phyloP scores from a whole-genome alignment of 2,888 invertebrate genomes.

The Pterobdella sp. region DNA sequence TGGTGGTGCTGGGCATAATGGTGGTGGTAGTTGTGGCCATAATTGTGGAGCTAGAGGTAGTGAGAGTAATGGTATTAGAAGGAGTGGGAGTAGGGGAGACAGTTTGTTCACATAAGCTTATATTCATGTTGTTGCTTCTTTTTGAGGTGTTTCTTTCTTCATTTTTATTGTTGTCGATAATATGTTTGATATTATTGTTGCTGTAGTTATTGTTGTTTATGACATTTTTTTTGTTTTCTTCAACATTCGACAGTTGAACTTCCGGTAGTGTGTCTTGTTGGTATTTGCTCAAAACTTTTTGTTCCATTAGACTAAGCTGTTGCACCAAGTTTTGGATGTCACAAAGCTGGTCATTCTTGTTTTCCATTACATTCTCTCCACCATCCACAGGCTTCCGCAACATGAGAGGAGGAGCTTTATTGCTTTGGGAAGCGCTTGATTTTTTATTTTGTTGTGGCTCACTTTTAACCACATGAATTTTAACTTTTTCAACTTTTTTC shows the following conservation, averaged over 20 bases:
- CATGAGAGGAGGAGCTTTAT: too few species aligned
- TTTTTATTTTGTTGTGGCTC: too few species aligned
- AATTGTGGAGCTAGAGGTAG: background rate
- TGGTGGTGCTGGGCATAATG: conserved; percentile 10
- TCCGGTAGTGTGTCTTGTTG: background rate
- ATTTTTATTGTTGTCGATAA: background rate
- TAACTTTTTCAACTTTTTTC: too few species aligned
- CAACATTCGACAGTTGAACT: background rate
- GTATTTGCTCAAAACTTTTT: background rate
- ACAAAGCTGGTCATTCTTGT: too few species aligned
- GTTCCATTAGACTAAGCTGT: too few species aligned
- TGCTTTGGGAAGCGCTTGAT: too few species aligned
- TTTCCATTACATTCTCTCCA: too few species aligned
- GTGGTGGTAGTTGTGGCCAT: background rate
- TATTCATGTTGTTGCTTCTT: background rate
- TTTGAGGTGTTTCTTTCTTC: background rate
- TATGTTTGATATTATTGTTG: background rate
- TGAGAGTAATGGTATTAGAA: background rate
- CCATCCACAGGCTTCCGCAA: too few species aligned
- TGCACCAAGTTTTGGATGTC: too few species aligned
- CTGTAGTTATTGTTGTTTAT: background rate
- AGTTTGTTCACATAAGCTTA: background rate
- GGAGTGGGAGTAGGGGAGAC: background rate
- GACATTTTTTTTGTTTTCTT: conserved; percentile 1
- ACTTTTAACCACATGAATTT: too few species aligned